phyloP scores from a whole-genome alignment of 2,113 vertebrate genomes.

The Gnathonemus longibarbis region DNA sequence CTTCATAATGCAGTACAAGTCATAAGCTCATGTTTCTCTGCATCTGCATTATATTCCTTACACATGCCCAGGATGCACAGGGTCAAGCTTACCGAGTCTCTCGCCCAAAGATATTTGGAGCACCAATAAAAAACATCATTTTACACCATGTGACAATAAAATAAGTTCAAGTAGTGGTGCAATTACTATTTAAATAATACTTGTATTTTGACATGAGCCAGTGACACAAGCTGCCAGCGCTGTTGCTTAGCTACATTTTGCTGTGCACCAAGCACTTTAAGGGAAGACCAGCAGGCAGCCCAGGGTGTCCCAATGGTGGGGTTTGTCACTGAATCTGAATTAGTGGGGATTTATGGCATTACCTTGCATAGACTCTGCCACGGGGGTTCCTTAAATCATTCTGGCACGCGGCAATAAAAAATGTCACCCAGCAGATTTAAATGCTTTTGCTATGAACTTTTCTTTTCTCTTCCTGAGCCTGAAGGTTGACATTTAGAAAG shows the following conservation, averaged over 20 bases:
- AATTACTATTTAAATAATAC: background rate
- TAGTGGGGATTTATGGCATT: constrained; percentile 32
- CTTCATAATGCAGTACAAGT: background rate
- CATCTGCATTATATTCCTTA: background rate
- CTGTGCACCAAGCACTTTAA: constrained; percentile 12
- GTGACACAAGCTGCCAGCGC: background rate
- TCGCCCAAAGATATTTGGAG: background rate
- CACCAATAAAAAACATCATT: background rate
- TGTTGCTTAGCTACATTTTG: background rate
- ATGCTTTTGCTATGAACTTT: constrained; percentile 22
- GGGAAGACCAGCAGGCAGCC: background rate
- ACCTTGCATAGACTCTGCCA: constrained; percentile 20
- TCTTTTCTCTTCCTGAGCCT: constrained; percentile 19
- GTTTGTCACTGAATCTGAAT: constrained; percentile 32
- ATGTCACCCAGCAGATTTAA: constrained; percentile 39
- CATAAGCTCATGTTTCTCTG: background rate
- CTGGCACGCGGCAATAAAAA: constrained; percentile 33
- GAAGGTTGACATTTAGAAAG: constrained; percentile 39
- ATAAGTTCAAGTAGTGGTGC: background rate
- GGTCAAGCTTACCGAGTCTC: background rate
- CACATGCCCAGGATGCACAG: background rate
- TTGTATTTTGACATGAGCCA: constrained; percentile 21
- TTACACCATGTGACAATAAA: background rate
- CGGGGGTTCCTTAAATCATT: constrained; percentile 34
- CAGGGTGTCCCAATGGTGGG: constrained; percentile 11